Evolutionary conservation across 2,797 vertebrate genomes (phyloP).

Genomic region (Sebastiscus albofasciatus): DNA sequence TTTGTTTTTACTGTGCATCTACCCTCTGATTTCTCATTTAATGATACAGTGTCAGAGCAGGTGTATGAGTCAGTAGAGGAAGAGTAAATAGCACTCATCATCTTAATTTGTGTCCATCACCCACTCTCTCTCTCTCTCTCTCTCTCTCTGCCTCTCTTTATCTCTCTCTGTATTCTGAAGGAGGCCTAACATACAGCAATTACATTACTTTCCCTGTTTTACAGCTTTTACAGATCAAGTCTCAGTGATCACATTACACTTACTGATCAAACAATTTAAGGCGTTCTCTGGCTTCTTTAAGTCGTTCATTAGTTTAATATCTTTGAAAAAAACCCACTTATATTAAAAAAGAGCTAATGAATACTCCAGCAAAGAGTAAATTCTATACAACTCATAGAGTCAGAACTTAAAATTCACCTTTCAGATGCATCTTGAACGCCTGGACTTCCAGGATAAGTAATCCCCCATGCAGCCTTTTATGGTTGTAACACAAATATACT

Average conservation of each 20-base stretch:
- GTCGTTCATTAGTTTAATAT: not conserved
- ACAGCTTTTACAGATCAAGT: not conserved
- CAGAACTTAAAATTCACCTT: not conserved
- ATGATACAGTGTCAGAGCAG: conserved; percentile 30
- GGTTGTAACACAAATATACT: not conserved
- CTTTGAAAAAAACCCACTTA: not conserved
- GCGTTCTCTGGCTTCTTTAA: not conserved
- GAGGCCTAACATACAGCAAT: not conserved
- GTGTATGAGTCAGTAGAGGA: conserved; percentile 38
- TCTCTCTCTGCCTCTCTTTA: not conserved
- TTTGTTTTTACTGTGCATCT: conserved; percentile 7
- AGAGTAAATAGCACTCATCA: conserved; percentile 37
- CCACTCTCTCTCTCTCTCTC: conserved; percentile 12
- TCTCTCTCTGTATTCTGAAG: conserved; percentile 2
- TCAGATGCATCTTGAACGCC: not conserved
- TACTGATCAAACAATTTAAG: not conserved
- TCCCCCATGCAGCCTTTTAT: not conserved
- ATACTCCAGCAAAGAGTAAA: not conserved
- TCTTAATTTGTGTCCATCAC: conserved; percentile 38
- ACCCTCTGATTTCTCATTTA: conserved; percentile 17
- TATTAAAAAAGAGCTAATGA: too few relatives aligned
- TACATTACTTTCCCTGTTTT: not conserved
- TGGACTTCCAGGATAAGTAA: not conserved
- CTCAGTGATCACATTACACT: not conserved
- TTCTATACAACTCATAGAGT: fast-evolving